phyloP scores from a whole-genome alignment of 1,140 invertebrate genomes.

The Sarcophaga bullata region DNA sequence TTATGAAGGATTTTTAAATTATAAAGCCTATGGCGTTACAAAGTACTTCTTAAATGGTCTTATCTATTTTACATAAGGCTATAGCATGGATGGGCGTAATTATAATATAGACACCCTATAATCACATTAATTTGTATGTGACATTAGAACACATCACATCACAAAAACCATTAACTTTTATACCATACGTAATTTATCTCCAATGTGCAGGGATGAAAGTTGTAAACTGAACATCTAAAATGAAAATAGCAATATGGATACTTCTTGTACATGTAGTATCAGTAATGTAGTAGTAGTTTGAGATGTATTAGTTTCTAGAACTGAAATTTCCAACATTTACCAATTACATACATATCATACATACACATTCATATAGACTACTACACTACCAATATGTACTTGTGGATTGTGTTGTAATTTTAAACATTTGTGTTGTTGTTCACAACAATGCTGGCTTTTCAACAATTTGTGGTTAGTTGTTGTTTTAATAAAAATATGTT shows the following conservation, averaged over 20 bases:
- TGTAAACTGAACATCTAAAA: neutral
- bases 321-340: neutral
- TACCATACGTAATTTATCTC: constrained; percentile 7
- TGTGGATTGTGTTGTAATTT: constrained; percentile 4
- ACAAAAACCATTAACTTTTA: neutral
- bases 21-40: too few species aligned
- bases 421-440: neutral
- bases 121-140: neutral
- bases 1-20: too few species aligned
- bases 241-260: neutral
- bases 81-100: too few species aligned
- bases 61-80: too few species aligned
- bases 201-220: constrained; percentile 12
- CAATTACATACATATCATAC: neutral
- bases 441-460: constrained; percentile 38
- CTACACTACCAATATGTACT: constrained; percentile 22
- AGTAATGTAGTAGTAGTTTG: neutral
- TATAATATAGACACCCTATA: too few species aligned
- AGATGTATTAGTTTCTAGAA: too few species aligned
- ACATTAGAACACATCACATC: constrained; percentile 34
- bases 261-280: neutral
- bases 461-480: constrained; percentile 39
- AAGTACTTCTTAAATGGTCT: too few species aligned
- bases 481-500: constrained; percentile 37
- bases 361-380: neutral